Percentiles rank a stretch among this genome's conserved stretches.
phyloP scores from a whole-genome alignment of 2,888 invertebrate species.

The Ceraclea dissimilis region DNA sequence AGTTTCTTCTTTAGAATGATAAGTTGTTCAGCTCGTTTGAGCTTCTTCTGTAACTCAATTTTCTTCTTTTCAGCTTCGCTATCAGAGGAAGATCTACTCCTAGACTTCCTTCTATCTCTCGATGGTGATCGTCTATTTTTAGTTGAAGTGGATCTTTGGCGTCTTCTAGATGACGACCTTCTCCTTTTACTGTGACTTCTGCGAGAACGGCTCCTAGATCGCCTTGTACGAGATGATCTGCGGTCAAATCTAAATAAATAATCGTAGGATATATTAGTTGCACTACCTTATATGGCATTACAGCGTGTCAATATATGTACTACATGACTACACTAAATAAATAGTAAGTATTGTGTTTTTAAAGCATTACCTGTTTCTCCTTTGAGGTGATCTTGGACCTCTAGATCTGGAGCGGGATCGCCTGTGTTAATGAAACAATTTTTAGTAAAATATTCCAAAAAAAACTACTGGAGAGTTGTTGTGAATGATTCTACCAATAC shows the following conservation, averaged over 20 bases:
- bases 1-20: slow-evolving; percentile 52
- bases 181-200: slow-evolving; percentile 31
- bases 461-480: not conserved
- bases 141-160: slow-evolving; percentile 14
- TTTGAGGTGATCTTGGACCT: not conserved
- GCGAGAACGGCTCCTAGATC: slow-evolving; percentile 29
- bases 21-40: slow-evolving; percentile 43
- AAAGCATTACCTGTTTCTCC: slow-evolving; percentile 1
- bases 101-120: slow-evolving; percentile 15
- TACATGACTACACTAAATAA: not conserved
- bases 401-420: slow-evolving; percentile 26
- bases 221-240: slow-evolving; percentile 26
- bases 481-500: too few relatives aligned
- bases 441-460: not conserved
- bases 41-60: slow-evolving; percentile 36
- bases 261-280: too few relatives aligned
- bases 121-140: slow-evolving; percentile 21
- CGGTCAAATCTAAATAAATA: not conserved
- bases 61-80: slow-evolving; percentile 23
- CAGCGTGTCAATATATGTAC: too few relatives aligned
- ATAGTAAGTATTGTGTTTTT: too few relatives aligned
- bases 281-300: too few relatives aligned
- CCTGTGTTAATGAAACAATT: slow-evolving; percentile 4
- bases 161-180: slow-evolving; percentile 18
- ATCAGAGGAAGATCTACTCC: slow-evolving; percentile 11